Percentiles rank a stretch among this genome's conserved stretches.
Conservation (phyloP, 2,113 vertebrate species). For the Pagrus major region DNA sequence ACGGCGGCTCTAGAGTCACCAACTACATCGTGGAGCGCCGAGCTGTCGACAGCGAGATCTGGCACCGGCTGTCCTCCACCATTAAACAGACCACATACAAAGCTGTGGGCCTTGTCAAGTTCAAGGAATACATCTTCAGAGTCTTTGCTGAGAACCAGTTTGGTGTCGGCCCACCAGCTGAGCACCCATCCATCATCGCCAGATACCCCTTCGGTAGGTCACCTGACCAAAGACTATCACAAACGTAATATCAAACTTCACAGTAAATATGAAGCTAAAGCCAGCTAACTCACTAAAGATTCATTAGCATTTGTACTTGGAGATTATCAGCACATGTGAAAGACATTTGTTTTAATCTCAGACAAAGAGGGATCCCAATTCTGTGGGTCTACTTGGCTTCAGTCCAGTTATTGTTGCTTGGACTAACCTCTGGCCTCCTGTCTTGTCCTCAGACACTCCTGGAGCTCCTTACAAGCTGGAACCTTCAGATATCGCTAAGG, state of each 20-base stretch:
- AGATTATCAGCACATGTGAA: neutral
- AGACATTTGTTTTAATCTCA: neutral
- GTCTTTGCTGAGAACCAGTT: conserved; percentile 99
- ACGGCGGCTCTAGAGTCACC: conserved; percentile 95
- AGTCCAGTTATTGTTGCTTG: too few relatives aligned
- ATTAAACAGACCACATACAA: conserved; percentile 95
- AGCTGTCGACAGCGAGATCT: conserved; percentile 92
- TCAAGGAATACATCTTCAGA: conserved; percentile 97
- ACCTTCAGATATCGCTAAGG: conserved; percentile 92
- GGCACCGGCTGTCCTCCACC: conserved; percentile 97
- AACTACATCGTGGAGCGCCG: conserved; percentile 95
- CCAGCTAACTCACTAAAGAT: too few relatives aligned
- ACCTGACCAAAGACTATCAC: neutral
- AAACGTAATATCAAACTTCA: neutral
- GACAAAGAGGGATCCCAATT: neutral
- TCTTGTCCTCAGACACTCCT: conserved; percentile 88
- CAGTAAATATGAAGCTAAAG: neutral
- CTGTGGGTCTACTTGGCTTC: neutral
- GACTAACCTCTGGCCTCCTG: neutral
- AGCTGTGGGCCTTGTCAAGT: conserved; percentile 89
- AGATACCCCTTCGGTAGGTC: conserved; percentile 95
- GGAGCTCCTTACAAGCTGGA: conserved; percentile 93
- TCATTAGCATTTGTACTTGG: too few relatives aligned
- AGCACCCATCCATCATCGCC: conserved; percentile 90
- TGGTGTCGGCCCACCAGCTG: conserved; percentile 90